phyloP scores from a whole-genome alignment of 1,140 invertebrate genomes.

The Sycophaga agraensis region DNA sequence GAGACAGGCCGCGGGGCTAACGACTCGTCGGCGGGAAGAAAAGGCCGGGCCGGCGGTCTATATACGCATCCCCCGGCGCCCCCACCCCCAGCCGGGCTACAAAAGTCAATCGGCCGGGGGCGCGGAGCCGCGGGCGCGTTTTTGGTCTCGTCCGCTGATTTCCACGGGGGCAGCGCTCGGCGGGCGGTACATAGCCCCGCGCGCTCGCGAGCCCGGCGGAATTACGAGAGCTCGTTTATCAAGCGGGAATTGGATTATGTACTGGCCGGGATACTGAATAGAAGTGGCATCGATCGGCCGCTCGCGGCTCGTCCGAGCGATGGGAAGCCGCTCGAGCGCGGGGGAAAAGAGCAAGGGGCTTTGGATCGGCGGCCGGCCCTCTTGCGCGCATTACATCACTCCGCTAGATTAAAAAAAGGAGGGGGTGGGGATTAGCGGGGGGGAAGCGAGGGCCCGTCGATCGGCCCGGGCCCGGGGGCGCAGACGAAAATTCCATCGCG shows the following conservation, averaged over 20 bases:
- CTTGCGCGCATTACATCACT: conserved; percentile 13
- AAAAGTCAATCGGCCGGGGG: too few species aligned
- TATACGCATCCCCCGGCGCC: too few species aligned
- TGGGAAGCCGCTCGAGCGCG: background rate
- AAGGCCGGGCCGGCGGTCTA: too few species aligned
- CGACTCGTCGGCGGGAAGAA: too few species aligned
- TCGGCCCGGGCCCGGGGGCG: too few species aligned
- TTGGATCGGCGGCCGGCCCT: too few species aligned
- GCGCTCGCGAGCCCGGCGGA: conserved; percentile 20
- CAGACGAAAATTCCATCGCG: too few species aligned
- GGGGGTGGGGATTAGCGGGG: conserved; percentile 15
- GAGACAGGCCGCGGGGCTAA: too few species aligned
- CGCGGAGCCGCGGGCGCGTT: conserved; percentile 15
- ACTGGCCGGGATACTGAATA: conserved; percentile 30
- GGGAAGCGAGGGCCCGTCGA: conserved; percentile 1
- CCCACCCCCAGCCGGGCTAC: too few species aligned
- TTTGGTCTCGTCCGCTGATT: conserved; percentile 31
- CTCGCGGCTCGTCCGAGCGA: background rate
- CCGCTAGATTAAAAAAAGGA: conserved; percentile 20
- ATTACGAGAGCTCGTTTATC: conserved; percentile 36
- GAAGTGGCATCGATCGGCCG: conserved; percentile 29
- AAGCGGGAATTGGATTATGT: conserved; percentile 36
- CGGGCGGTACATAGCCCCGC: background rate
- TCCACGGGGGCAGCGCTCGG: conserved; percentile 4
- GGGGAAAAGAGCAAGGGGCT: conserved; percentile 6